Percentiles rank a stretch among this genome's conserved stretches.
Evolutionary conservation across 2,113 vertebrate species (phyloP).

Genomic region (Phyllopteryx taeniolatus): DNA sequence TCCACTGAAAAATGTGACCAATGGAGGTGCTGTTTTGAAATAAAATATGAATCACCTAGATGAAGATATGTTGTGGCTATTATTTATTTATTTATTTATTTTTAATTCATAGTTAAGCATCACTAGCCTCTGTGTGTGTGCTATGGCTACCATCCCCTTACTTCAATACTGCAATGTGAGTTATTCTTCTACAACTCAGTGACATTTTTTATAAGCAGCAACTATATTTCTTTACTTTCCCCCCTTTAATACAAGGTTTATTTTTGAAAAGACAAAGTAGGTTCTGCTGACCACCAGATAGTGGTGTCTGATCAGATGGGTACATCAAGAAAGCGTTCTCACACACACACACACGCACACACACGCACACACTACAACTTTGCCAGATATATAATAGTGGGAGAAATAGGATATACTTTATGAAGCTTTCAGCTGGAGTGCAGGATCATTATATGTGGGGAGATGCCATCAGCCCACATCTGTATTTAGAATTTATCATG

Average conservation of each 20-base stretch:
- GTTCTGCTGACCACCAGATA: slow-evolving; percentile 54
- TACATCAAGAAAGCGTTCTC: slow-evolving; percentile 38
- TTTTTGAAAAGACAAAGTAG: slow-evolving; percentile 11
- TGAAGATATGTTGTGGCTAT: slow-evolving; percentile 63
- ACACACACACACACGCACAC: slow-evolving; percentile 16
- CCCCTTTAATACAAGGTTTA: slow-evolving; percentile 33
- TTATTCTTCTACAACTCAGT: slow-evolving; percentile 40
- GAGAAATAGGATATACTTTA: slow-evolving; percentile 67
- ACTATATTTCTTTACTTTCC: slow-evolving; percentile 44
- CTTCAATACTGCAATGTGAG: slow-evolving; percentile 34
- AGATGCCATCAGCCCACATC: slow-evolving; percentile 68
- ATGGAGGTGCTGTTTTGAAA: slow-evolving; percentile 60
- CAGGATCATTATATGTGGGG: slow-evolving; percentile 63
- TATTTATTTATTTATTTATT: slow-evolving; percentile 34
- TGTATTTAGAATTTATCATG: slow-evolving; percentile 73
- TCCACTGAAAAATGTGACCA: slow-evolving; percentile 69
- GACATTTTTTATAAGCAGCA: slow-evolving; percentile 47
- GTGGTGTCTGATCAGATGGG: slow-evolving; percentile 58
- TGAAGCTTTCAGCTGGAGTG: slow-evolving; percentile 61
- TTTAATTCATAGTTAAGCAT: slow-evolving; percentile 53
- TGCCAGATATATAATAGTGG: slow-evolving; percentile 64
- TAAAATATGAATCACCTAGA: slow-evolving; percentile 74
- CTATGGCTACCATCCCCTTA: slow-evolving; percentile 17
- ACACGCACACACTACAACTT: slow-evolving; percentile 42
- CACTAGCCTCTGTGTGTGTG: slow-evolving; percentile 25